Conservation (phyloP, 1,140 invertebrate genomes). For the Phymastichus coffea region DNA sequence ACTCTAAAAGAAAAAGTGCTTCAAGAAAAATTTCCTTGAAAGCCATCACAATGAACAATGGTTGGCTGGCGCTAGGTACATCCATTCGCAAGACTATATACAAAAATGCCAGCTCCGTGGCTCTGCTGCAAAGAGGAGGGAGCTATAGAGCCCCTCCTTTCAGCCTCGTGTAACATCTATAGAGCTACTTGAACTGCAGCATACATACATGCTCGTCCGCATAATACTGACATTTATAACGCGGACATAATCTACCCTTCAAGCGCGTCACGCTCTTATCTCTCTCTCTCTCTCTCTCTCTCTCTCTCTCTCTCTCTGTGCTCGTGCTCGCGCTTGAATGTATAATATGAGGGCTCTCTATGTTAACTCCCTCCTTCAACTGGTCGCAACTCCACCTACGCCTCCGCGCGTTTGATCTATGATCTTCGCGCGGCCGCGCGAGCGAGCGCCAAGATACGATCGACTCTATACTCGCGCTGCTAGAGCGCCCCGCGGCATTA, state of each 20-base stretch:
- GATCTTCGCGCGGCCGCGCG: conserved; percentile 41
- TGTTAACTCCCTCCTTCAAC: not conserved
- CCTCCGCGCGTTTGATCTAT: conserved; percentile 56
- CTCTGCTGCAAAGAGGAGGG: too few relatives aligned
- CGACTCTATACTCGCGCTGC: conserved; percentile 10
- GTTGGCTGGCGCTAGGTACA: too few relatives aligned
- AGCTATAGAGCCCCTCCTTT: too few relatives aligned
- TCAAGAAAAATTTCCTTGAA: too few relatives aligned
- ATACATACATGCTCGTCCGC: conserved; percentile 45
- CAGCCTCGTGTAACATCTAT: too few relatives aligned
- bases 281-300: too few relatives aligned
- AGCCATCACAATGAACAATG: too few relatives aligned
- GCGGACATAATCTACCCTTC: conserved; percentile 56
- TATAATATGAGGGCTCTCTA: conserved; percentile 56
- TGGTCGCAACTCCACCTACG: not conserved
- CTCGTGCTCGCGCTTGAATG: conserved; percentile 40
- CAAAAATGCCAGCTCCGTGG: too few relatives aligned
- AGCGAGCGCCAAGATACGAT: conserved; percentile 47
- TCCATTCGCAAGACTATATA: too few relatives aligned
- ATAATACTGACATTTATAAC: conserved; percentile 59
- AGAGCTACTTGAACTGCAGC: too few relatives aligned
- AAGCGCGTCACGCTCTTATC: conserved; percentile 36
- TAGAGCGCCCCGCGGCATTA: not conserved
- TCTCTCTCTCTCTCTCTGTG: too few relatives aligned
- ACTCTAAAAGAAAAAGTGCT: too few relatives aligned